phyloP scores from a whole-genome alignment of 1,140 invertebrate genomes.

The Aphaenogaster rudis region DNA sequence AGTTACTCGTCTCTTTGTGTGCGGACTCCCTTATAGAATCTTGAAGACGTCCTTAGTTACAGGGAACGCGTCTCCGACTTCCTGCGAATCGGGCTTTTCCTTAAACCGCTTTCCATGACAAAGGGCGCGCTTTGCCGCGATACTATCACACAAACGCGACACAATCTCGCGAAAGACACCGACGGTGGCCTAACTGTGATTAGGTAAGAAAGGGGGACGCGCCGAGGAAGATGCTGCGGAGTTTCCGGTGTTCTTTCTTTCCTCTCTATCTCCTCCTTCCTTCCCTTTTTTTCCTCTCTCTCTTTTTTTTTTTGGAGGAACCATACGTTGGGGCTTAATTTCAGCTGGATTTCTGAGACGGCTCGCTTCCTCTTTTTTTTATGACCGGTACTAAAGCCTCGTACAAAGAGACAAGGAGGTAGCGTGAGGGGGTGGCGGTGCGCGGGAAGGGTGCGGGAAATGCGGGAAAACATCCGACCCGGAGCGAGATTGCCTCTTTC shows the following conservation, averaged over 20 bases:
- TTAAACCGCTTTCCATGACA: slow-evolving; percentile 59
- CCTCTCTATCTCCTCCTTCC: too few species aligned
- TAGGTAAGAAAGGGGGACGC: slow-evolving; percentile 33
- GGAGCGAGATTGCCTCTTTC: slow-evolving; percentile 81
- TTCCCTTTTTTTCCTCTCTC: too few species aligned
- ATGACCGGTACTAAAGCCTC: slow-evolving; percentile 75
- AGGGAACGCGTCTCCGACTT: slow-evolving; percentile 27
- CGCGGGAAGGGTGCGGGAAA: slow-evolving; percentile 45
- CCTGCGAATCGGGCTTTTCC: slow-evolving; percentile 26
- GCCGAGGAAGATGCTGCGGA: slow-evolving; percentile 2
- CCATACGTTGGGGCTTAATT: slow-evolving; percentile 79
- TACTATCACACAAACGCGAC: slow-evolving; percentile 38
- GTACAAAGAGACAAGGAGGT: slow-evolving; percentile 46
- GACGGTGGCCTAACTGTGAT: slow-evolving; percentile 49
- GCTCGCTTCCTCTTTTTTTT: slow-evolving; percentile 73
- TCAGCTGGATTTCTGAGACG: slow-evolving; percentile 75
- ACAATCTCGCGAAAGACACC: slow-evolving; percentile 47
- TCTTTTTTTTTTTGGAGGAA: not conserved
- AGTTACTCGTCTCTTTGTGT: slow-evolving; percentile 29
- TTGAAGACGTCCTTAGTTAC: slow-evolving; percentile 34
- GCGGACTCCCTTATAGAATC: slow-evolving; percentile 26
- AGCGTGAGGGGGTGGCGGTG: slow-evolving; percentile 20
- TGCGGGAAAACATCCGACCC: slow-evolving; percentile 66
- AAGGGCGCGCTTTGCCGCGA: slow-evolving; percentile 47
- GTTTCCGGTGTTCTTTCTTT: slow-evolving; percentile 1